Evolutionary conservation across 2,113 vertebrate species (phyloP).

Genomic region (Ailuropoda melanoleuca): DNA sequence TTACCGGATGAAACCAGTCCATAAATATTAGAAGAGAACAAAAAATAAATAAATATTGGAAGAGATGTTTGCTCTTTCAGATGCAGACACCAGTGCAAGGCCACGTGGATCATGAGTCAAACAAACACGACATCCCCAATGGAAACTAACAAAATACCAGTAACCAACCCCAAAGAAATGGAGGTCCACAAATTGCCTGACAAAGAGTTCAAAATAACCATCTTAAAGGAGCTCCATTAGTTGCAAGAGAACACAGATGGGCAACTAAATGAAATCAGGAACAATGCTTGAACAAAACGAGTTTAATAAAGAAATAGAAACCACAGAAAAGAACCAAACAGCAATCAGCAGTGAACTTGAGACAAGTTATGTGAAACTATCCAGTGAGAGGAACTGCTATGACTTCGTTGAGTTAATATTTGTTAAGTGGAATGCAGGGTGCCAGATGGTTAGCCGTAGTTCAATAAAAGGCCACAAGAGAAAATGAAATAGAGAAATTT

Average conservation of each 20-base stretch:
- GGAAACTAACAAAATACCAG: neutral
- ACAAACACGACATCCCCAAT: neutral
- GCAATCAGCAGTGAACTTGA: neutral
- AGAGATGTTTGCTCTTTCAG: neutral
- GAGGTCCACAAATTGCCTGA: neutral
- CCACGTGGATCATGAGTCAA: neutral
- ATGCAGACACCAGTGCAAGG: neutral
- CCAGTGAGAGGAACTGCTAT: neutral
- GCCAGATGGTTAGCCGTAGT: neutral
- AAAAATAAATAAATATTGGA: neutral
- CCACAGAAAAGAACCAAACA: neutral
- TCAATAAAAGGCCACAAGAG: neutral
- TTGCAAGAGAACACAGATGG: neutral
- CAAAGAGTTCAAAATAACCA: neutral
- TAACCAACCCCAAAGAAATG: neutral
- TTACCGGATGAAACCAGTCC: neutral
- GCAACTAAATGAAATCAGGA: neutral
- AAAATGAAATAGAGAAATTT: neutral
- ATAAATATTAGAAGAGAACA: neutral
- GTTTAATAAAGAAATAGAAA: neutral
- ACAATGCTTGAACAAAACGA: neutral
- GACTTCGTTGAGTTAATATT: neutral
- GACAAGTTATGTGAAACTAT: neutral
- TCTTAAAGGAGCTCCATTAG: neutral
- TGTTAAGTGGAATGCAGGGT: too few species aligned